Base-by-base conservation (phyloP, 2,113 vertebrate genomes). In the Peromyscus californicus region DNA sequence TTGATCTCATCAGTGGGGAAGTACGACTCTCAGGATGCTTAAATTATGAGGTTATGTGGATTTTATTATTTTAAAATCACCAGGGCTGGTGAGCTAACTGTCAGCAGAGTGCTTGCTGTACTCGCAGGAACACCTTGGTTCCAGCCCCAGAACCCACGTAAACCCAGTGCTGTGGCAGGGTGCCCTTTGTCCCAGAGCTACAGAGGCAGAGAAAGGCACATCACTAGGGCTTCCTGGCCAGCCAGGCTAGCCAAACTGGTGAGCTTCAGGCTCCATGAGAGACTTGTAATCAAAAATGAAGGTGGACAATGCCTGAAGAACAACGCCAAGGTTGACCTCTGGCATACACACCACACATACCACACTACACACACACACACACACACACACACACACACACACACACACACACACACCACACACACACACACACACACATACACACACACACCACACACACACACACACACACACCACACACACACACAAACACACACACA, bases 11-110 rank as follows among this genome's bases (percentile, higher is more conserved):
- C 11, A 86, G 85, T 51, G 97, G 94, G 19, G 95, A 95, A 16
- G 98, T 99, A 11, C 6, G 0, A 11, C 96, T 98, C 9, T 93
- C 75, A 0, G 99, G 99, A 94, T 99, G 99, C 94, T 98, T 99
- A 83, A 80, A 99, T 96, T 99, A 99, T 51, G 98, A 99, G 95
- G 99, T 99, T 78, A 98, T 96, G 74, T 89, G 67, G 48, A 65
- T 74, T 88, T 69, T 45, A 51, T 88, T 90, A 39, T 74, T 93
- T 45, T 31, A 24, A 86, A 36, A 59, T 36, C 69, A 83, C 24
- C 19, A 22, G 76, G 70, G 59, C 5, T 8, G 42, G 39, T 17
- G 83, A 67, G 42, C 29, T 85, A 45, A 31, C 57, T 84, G 16
- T 31, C 45, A 65, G 17, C 61, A 65, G 31, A 48, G 26, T 45